Conservation (phyloP, 2,113 vertebrate species). For the Laticauda colubrina region DNA sequence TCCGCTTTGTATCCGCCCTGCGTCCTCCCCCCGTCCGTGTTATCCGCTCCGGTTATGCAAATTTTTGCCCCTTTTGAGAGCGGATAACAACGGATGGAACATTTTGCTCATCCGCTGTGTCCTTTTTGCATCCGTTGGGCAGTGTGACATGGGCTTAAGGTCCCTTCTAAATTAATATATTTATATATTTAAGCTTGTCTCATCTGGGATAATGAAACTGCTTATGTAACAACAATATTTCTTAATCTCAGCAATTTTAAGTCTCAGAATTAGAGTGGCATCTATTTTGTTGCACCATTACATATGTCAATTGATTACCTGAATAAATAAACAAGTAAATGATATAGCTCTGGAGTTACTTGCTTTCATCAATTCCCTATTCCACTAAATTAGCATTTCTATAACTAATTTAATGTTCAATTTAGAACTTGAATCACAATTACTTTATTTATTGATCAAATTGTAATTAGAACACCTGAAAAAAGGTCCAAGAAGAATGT, state of each 20-base stretch:
- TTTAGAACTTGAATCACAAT: neutral
- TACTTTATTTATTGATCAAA: neutral
- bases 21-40: no score
- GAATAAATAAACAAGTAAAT: neutral
- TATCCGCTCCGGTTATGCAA: no score
- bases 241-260: neutral
- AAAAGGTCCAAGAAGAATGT: constrained; percentile 27
- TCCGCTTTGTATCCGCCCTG: no score
- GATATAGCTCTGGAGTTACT: neutral
- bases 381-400: neutral
- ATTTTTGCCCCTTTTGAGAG: no score
- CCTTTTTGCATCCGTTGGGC: no score
- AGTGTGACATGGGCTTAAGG: no score
- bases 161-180: neutral
- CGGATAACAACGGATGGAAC: no score
- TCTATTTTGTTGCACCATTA: neutral
- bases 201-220: neutral
- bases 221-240: neutral
- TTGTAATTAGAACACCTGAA: neutral
- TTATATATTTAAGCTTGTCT: neutral
- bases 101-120: no score
- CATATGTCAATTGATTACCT: neutral
- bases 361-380: neutral
- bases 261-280: neutral
- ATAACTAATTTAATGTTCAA: neutral